Percentiles rank a stretch among this genome's conserved stretches.
Evolutionary conservation across 1,140 invertebrate genomes (phyloP).

Genomic region (Acromyrmex heyeri): DNA sequence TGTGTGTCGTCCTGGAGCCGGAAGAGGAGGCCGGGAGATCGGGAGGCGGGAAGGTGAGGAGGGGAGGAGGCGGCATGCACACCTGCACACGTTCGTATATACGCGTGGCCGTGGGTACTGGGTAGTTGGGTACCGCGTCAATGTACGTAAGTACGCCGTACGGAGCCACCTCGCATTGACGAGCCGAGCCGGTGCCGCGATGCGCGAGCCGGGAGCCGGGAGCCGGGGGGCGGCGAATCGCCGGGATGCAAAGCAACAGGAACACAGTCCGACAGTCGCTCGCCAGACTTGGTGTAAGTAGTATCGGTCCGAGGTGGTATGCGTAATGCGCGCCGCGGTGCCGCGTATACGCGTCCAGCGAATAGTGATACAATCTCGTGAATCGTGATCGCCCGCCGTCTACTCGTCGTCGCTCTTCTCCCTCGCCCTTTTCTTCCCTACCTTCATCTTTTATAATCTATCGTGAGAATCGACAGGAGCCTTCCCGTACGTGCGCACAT

Average conservation of each 20-base stretch:
- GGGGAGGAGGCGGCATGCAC: too few relatives aligned
- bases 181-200: slow-evolving; percentile 65
- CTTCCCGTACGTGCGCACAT: not conserved
- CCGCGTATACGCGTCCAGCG: slow-evolving; percentile 13
- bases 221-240: slow-evolving; percentile 8
- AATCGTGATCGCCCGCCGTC: slow-evolving; percentile 46
- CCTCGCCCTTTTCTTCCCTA: not conserved
- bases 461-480: not conserved
- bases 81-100: not conserved
- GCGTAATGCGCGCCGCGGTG: slow-evolving; percentile 30
- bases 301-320: not conserved
- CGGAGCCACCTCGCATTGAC: slow-evolving; percentile 72
- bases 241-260: slow-evolving; percentile 70
- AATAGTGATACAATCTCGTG: slow-evolving; percentile 39
- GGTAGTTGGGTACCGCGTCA: not conserved
- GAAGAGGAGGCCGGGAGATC: not conserved
- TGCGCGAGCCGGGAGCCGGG: not conserved
- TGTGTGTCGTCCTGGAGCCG: too few relatives aligned
- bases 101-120: not conserved
- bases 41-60: too few relatives aligned
- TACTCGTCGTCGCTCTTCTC: slow-evolving; percentile 5
- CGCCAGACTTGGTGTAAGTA: slow-evolving; percentile 70
- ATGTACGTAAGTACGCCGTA: not conserved
- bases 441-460: too few relatives aligned
- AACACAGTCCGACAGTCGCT: slow-evolving; percentile 74